Conservation (phyloP, 2,113 vertebrate species). For the Cynocephalus volans region DNA sequence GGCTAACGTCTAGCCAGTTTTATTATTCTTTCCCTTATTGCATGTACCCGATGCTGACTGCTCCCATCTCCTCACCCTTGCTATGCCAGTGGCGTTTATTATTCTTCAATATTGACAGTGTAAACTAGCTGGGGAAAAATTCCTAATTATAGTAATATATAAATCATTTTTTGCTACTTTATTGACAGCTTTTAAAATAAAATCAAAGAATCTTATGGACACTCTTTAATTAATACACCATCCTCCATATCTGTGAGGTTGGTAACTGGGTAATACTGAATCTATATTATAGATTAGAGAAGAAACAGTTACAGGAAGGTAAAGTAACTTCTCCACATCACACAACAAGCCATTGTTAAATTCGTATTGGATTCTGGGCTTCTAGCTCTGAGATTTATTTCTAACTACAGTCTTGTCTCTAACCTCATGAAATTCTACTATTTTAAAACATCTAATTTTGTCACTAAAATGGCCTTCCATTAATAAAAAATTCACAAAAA, state of each 20-base stretch:
- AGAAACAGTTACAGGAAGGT: not conserved
- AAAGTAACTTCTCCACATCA: not conserved
- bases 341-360: conserved; percentile 17
- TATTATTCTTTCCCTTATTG: not conserved
- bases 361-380: not conserved
- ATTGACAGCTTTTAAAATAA: conserved; percentile 56
- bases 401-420: not conserved
- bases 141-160: not conserved
- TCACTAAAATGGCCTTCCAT: not conserved
- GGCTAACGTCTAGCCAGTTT: not conserved
- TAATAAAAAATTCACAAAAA: conserved; percentile 30
- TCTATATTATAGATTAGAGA: conserved; percentile 63
- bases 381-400: not conserved
- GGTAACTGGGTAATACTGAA: not conserved
- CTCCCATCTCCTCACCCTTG: not conserved
- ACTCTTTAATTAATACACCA: conserved; percentile 58
- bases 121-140: not conserved
- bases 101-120: not conserved
- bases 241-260: not conserved
- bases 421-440: not conserved
- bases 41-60: fast-evolving
- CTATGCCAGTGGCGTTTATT: not conserved
- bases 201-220: conserved; percentile 53
- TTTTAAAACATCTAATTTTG: not conserved
- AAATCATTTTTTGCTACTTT: conserved; percentile 36